Base-by-base conservation (phyloP, 2,797 vertebrate genomes). In the Coracias cyanogaster region DNA sequence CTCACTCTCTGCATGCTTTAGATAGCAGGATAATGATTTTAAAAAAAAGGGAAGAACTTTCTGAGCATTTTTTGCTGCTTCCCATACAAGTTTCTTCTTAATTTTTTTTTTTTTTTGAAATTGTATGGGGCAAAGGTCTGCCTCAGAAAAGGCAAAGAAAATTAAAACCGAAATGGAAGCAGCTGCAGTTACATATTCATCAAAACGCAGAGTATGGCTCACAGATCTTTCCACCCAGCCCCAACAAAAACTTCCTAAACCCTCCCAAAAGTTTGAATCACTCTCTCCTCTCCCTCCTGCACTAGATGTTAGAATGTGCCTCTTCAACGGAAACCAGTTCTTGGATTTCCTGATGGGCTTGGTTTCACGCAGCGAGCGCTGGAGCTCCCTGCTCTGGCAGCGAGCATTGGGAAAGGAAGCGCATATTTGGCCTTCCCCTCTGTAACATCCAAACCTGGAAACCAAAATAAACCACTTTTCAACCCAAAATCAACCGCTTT, bases 231-330 rank as follows among this genome's bases (percentile, higher is more conserved):
- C 82, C 76, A 74, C 76, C 58, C 92, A 51, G 39, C 49, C 82
- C 79, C 93, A 67, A 28, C 31, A 76, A 77, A 89, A 94, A 55
- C 92, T 71, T 87, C 89, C 92, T 58, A 72, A 77, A 61, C 18
- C 33, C 49, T 64, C 78, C 89, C 67, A 49, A 35, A 35, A 43
- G 45, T 13, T 15, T 67, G 64, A 93, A 67, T 92, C 86, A 28
- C 84, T 77, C 71, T 29, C 77, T 83, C 82, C 80, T 35, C 45
- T 45, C 70, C 81, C 57, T 80, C 85, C 93, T 81, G 76, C n/a
- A 13, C 72, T 7, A 19, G 80, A 83, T 9, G 39, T 67, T 67
- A 33, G 7, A 33, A 67, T 11, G 82, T 74, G 87, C 48, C 60
- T 82, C 71, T 35, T 57, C 72, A 21, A 33, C 35, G 22, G 79